phyloP scores from a whole-genome alignment of 1,140 invertebrate species.

The Lasioglossum baleicum region DNA sequence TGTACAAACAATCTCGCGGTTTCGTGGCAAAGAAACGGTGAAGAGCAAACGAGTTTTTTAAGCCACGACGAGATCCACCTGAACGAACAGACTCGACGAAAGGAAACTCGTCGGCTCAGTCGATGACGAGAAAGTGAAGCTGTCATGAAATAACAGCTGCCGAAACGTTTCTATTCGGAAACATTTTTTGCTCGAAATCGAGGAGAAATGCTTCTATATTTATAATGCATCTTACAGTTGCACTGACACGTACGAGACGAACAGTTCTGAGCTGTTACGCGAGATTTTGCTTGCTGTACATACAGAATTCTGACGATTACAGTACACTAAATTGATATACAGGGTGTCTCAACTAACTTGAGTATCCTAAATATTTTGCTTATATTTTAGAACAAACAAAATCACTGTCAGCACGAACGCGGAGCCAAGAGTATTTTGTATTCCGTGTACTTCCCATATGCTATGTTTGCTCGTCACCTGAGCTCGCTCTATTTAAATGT shows the following conservation, averaged over 20 bases:
- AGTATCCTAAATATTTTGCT: no score
- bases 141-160: neutral
- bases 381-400: no score
- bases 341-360: no score
- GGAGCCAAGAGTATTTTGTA: no score
- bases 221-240: neutral
- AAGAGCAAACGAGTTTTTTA: constrained; percentile 47
- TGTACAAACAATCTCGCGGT: constrained; percentile 56
- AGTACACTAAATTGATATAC: no score
- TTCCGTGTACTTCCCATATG: no score
- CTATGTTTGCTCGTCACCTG: no score
- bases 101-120: constrained; percentile 43
- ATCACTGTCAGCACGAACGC: neutral
- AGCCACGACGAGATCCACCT: constrained; percentile 51
- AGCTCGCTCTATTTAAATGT: no score
- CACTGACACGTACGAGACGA: neutral
- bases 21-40: constrained; percentile 18
- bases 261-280: neutral
- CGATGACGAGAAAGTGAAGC: constrained; percentile 7
- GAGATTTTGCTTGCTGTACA: neutral
- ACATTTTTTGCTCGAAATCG: constrained; percentile 5
- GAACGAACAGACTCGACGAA: constrained; percentile 38
- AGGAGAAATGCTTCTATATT: constrained; percentile 30
- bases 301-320: no score
- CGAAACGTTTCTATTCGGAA: constrained; percentile 13